phyloP scores from a whole-genome alignment of 35 echinoderm and acorn worm species.

The Amphiura filiformis region DNA sequence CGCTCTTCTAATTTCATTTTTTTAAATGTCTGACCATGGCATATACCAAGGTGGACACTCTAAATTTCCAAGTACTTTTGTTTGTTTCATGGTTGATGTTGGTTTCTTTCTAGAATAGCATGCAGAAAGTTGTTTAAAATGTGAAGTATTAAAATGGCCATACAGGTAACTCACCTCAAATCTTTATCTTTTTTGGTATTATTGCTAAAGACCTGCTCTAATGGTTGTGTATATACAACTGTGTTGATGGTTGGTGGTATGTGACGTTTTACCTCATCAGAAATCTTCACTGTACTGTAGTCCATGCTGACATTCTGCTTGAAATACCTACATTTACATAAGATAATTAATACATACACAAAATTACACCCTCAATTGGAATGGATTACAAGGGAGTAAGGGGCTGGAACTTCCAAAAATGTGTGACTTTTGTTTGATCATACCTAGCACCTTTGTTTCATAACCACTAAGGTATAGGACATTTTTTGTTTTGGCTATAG shows the following conservation, averaged over 20 bases:
- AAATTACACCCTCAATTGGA: background rate
- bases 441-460: too few relatives aligned
- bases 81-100: too few relatives aligned
- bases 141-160: too few relatives aligned
- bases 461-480: too few relatives aligned
- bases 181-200: conserved; percentile 63
- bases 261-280: conserved; percentile 79
- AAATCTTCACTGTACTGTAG: conserved; percentile 81
- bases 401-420: background rate
- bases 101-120: too few relatives aligned
- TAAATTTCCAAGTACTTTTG: too few relatives aligned
- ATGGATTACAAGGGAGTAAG: background rate
- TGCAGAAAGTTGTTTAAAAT: too few relatives aligned
- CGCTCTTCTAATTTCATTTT: too few relatives aligned
- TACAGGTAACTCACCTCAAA: conserved; percentile 75
- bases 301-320: conserved; percentile 69
- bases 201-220: conserved; percentile 71
- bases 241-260: conserved; percentile 59
- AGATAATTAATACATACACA: background rate
- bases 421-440: too few relatives aligned
- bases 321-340: conserved; percentile 70
- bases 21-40: too few relatives aligned
- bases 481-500: too few relatives aligned
- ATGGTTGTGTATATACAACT: conserved; percentile 54
- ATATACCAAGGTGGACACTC: too few relatives aligned